phyloP scores from a whole-genome alignment of 1,140 invertebrate genomes.

The Adelges cooleyi region DNA sequence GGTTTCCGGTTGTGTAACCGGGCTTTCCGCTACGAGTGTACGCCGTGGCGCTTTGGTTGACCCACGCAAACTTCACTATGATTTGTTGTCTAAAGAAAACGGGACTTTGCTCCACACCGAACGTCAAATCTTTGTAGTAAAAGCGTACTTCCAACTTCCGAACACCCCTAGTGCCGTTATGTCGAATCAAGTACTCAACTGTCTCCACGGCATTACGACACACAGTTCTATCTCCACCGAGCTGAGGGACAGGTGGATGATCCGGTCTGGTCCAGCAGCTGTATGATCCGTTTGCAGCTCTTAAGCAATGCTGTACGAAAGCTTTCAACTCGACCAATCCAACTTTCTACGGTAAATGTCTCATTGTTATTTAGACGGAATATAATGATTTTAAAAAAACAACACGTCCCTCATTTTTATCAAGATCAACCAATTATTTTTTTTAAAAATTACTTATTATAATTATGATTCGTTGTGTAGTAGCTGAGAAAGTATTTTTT shows the following conservation, averaged over 20 bases:
- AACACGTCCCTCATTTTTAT: too few relatives aligned
- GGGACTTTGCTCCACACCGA: not conserved
- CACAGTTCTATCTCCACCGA: not conserved
- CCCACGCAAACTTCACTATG: constrained; percentile 43
- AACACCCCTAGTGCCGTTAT: constrained; percentile 48
- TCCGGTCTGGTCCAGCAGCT: not conserved
- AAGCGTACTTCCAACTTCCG: constrained; percentile 36
- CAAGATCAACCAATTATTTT: too few relatives aligned
- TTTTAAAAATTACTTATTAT: too few relatives aligned
- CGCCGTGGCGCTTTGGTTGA: constrained; percentile 25
- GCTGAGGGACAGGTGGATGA: not conserved
- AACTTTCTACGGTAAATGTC: not conserved
- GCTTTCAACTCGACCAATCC: not conserved
- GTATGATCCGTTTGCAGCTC: not conserved
- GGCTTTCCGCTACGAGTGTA: constrained; percentile 52
- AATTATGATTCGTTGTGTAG: too few relatives aligned
- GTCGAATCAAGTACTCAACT: constrained; percentile 43
- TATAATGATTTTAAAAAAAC: too few relatives aligned
- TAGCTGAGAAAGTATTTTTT: too few relatives aligned
- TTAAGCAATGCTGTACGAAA: not conserved
- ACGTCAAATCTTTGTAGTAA: not conserved
- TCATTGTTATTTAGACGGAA: too few relatives aligned
- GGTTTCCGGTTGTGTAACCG: constrained; percentile 51
- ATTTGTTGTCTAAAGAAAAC: constrained; percentile 41
- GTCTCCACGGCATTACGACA: constrained; percentile 38